A percentile compares a stretch with the other conserved stretches of the same genome.
Evolutionary conservation across 1,140 invertebrate species (phyloP).

Genomic region (Dysdera silvatica): DNA sequence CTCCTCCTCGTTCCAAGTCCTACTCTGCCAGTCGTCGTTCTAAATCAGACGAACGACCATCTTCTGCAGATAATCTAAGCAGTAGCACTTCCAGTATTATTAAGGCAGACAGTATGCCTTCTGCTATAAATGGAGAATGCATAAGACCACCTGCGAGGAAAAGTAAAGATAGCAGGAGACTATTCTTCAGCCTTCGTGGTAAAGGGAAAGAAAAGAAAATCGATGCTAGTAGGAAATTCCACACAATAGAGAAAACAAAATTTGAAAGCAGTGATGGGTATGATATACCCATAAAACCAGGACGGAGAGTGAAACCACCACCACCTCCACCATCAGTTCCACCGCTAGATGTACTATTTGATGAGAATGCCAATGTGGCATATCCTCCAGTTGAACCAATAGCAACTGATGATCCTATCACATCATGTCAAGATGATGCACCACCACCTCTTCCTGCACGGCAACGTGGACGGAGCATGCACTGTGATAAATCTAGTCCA

Average conservation of each 20-base stretch:
- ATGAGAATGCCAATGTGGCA: slow-evolving; percentile 24
- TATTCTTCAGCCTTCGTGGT: slow-evolving; percentile 9
- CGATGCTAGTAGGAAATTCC: not conserved
- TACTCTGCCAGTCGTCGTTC: slow-evolving; percentile 5
- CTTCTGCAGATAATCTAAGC: slow-evolving; percentile 1
- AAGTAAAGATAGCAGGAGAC: slow-evolving; percentile 5
- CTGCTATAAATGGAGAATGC: not conserved
- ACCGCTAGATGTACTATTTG: slow-evolving; percentile 4
- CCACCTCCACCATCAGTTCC: too few relatives aligned
- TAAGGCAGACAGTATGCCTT: not conserved
- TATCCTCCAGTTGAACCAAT: not conserved
- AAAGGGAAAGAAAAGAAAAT: not conserved
- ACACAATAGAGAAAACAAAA: not conserved
- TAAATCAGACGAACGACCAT: slow-evolving; percentile 1
- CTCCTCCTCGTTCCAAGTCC: slow-evolving; percentile 20
- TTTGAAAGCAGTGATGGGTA: not conserved
- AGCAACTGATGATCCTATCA: not conserved
- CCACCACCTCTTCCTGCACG: too few relatives aligned
- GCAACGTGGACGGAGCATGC: too few relatives aligned
- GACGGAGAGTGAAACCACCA: not conserved
- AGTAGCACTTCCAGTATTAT: too few relatives aligned
- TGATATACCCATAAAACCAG: slow-evolving; percentile 3
- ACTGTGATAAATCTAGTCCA: too few relatives aligned
- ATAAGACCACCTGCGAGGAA: slow-evolving; percentile 12
- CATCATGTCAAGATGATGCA: not conserved